A percentile compares a stretch with the other conserved stretches of the same genome.
phyloP scores from a whole-genome alignment of 2,797 vertebrate genomes.

The Mormyrus proboscirostris region DNA sequence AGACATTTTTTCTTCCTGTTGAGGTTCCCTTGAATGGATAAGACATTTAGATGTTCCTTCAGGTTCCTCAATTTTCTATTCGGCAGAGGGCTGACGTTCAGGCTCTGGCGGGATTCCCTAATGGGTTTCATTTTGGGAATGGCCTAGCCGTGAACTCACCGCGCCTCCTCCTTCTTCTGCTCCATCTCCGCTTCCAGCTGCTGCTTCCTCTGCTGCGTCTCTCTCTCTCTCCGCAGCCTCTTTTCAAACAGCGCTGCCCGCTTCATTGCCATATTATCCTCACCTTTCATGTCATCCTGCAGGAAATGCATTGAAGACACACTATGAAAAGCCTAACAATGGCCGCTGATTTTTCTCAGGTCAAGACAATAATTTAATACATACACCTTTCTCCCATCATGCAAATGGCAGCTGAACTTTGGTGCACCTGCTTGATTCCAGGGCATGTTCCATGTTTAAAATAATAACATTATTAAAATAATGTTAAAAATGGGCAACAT shows the following conservation, averaged over 20 bases:
- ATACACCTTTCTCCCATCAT: neutral
- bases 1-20: neutral
- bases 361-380: neutral
- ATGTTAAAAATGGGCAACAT: neutral
- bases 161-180: slow-evolving; percentile 88
- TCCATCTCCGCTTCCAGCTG: slow-evolving; percentile 85
- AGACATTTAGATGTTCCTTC: neutral
- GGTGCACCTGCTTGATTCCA: neutral
- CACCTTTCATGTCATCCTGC: slow-evolving; percentile 87
- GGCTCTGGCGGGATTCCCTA: neutral
- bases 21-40: neutral
- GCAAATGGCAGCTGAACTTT: neutral
- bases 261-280: slow-evolving; percentile 90
- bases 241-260: slow-evolving; percentile 89
- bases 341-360: neutral
- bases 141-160: slow-evolving; percentile 53
- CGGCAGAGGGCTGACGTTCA: neutral
- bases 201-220: slow-evolving; percentile 82
- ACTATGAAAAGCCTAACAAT: neutral
- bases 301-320: slow-evolving; percentile 6
- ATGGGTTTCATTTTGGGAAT: neutral
- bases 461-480: neutral
- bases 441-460: neutral
- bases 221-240: slow-evolving; percentile 82
- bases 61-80: neutral